phyloP scores from a whole-genome alignment of 2,888 invertebrate genomes.

The Deroplatys truncata region DNA sequence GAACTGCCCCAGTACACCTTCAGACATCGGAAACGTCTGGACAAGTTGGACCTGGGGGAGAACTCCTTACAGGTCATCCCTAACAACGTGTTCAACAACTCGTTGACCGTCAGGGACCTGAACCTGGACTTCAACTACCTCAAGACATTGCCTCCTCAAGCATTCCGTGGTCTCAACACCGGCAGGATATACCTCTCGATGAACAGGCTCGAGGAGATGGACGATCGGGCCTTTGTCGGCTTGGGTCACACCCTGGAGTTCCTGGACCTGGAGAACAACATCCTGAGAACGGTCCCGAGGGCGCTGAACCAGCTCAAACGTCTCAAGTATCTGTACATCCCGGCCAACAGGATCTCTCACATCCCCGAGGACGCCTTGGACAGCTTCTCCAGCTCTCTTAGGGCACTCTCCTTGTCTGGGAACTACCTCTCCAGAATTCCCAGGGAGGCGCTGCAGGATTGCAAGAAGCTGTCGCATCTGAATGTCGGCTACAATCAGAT shows the following conservation, averaged over 20 bases:
- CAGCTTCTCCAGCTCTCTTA: conserved; percentile 33
- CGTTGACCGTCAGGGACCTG: conserved; percentile 39
- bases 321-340: conserved; percentile 36
- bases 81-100: conserved; percentile 35
- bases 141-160: conserved; percentile 36
- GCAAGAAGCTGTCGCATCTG: conserved; percentile 39
- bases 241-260: conserved; percentile 35
- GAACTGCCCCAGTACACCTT: conserved; percentile 35
- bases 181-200: conserved; percentile 38
- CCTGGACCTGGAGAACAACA: conserved; percentile 36
- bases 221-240: conserved; percentile 38
- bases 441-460: conserved; percentile 34
- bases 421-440: conserved; percentile 38
- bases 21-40: conserved; percentile 33
- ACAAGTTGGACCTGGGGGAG: conserved; percentile 40
- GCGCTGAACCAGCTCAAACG: conserved; percentile 34
- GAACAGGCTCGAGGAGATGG: conserved; percentile 34
- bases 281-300: conserved; percentile 31
- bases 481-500: conserved; percentile 42
- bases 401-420: conserved; percentile 34
- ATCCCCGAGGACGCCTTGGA: conserved; percentile 35
- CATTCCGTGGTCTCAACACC: conserved; percentile 40
- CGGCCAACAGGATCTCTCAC: conserved; percentile 36
- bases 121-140: conserved; percentile 43
- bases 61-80: conserved; percentile 38